Conservation (phyloP, 2,888 invertebrate genomes). For the Scaptomyza polygonia region DNA sequence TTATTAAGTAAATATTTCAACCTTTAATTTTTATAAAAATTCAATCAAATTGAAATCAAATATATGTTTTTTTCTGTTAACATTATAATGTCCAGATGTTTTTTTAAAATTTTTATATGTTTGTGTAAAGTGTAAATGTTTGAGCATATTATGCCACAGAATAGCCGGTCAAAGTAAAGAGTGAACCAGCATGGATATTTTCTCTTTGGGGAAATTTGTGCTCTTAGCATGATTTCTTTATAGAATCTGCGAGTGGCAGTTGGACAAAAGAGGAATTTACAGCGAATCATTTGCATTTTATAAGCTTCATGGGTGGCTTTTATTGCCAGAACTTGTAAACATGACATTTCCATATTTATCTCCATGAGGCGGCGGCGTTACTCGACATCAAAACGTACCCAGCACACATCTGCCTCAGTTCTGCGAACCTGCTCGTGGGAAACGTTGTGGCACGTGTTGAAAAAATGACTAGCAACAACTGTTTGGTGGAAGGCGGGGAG, state of each 20-base stretch:
- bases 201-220: conserved; percentile 44
- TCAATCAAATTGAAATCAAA: not conserved
- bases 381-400: conserved; percentile 3
- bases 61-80: not conserved
- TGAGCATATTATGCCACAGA: not conserved
- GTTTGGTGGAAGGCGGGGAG: conserved; percentile 26
- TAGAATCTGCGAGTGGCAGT: conserved; percentile 24
- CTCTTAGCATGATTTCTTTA: conserved; percentile 15
- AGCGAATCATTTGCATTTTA: conserved; percentile 55
- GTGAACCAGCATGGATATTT: conserved; percentile 31
- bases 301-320: conserved; percentile 59
- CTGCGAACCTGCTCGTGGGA: conserved; percentile 12
- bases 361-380: conserved; percentile 44
- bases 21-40: not conserved
- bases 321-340: conserved; percentile 72
- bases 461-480: conserved; percentile 42
- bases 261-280: conserved; percentile 24
- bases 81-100: not conserved
- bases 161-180: not conserved
- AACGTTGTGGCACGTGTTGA: conserved; percentile 41
- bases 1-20: not conserved
- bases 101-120: not conserved
- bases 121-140: not conserved
- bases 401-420: conserved; percentile 21
- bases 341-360: conserved; percentile 75